phyloP scores from a whole-genome alignment of 2,797 vertebrate species.

The Clamator glandarius region DNA sequence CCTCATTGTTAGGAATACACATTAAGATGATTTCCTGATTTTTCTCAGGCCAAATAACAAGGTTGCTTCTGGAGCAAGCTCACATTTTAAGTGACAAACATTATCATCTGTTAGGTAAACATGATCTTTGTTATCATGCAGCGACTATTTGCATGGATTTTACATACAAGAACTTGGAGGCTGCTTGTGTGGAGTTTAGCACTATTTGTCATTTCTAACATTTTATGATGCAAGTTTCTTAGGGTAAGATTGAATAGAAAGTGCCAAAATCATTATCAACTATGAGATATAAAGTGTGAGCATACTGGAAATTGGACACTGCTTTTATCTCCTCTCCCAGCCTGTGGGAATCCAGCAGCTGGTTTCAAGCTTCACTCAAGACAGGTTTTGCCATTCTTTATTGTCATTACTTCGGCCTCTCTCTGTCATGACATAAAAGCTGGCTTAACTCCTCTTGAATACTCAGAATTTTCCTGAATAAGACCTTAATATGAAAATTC shows the following conservation, averaged over 20 bases:
- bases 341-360: background rate
- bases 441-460: too few relatives aligned
- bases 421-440: too few relatives aligned
- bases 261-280: background rate
- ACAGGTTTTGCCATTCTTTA: background rate
- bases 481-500: too few relatives aligned
- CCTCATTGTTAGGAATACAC: background rate
- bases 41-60: slow-evolving; percentile 11
- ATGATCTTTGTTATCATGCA: background rate
- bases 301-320: background rate
- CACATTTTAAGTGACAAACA: background rate
- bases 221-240: background rate
- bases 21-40: background rate
- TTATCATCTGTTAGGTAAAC: background rate
- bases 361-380: background rate
- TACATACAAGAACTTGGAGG: background rate
- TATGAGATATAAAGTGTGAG: background rate
- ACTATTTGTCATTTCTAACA: background rate
- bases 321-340: background rate
- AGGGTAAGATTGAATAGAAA: background rate
- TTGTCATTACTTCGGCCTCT: too few relatives aligned
- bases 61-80: background rate
- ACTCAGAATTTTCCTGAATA: too few relatives aligned
- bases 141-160: background rate
- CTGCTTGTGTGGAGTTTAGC: background rate